phyloP scores from a whole-genome alignment of 2,113 vertebrate genomes.

The Megaceryle maxima region DNA sequence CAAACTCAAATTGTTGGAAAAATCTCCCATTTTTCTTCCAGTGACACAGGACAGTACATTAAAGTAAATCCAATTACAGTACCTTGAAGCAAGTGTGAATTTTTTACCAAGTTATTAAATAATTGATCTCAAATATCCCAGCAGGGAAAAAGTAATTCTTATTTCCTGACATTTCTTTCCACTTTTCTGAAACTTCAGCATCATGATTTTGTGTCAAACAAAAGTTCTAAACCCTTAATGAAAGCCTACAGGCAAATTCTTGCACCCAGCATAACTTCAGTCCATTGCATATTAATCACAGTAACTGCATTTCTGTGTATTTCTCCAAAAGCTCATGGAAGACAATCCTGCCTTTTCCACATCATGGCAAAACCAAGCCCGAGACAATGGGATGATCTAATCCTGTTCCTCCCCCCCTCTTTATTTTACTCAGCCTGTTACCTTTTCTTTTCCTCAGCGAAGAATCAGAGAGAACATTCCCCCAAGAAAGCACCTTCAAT shows the following conservation, averaged over 20 bases:
- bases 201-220: neutral
- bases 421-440: neutral
- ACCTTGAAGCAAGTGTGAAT: constrained; percentile 10
- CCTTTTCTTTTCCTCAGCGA: neutral
- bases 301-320: constrained; percentile 17
- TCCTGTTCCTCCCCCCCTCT: neutral
- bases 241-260: neutral
- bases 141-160: neutral
- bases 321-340: neutral
- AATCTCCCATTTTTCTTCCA: neutral
- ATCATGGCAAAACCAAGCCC: neutral
- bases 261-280: neutral
- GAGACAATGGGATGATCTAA: neutral
- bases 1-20: neutral
- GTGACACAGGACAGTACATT: neutral
- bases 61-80: constrained; percentile 2
- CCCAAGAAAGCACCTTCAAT: neutral
- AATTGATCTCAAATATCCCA: constrained; percentile 25
- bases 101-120: constrained; percentile 25
- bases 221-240: neutral
- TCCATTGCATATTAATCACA: neutral
- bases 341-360: neutral
- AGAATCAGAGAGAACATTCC: neutral
- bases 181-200: neutral
- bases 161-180: constrained; percentile 9